These are phyloP conservation scores for Vidua macroura DNA, from an alignment of 2,113 vertebrate genomes.

Conservation along the genomic window DNA sequence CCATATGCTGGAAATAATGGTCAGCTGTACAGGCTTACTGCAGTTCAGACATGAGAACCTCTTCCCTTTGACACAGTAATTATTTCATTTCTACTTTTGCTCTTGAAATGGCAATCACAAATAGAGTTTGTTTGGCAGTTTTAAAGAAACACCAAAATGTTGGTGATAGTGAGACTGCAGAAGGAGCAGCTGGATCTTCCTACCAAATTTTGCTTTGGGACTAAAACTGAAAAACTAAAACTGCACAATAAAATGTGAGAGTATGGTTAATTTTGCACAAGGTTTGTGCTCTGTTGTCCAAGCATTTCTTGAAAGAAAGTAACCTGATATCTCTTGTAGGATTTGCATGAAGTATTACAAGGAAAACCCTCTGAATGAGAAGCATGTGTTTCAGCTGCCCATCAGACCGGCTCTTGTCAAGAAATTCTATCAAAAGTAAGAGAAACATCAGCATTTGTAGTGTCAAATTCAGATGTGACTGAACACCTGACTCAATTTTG, in stretches of 20 bases:
- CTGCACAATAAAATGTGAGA: background rate
- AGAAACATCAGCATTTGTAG: background rate
- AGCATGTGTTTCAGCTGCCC: conserved; percentile 86
- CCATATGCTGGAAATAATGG: conserved; percentile 90
- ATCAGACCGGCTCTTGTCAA: conserved; percentile 84
- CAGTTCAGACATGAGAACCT: conserved; percentile 87
- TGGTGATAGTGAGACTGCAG: background rate
- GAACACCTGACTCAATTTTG: background rate
- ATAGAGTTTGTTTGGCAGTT: background rate
- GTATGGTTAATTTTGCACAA: background rate
- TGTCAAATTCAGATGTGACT: background rate
- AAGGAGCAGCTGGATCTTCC: background rate
- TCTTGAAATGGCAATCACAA: background rate
- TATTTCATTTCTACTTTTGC: background rate
- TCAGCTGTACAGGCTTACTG: conserved; percentile 85
- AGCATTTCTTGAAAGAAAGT: background rate
- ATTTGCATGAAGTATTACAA: conserved; percentile 92
- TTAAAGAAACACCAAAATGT: background rate
- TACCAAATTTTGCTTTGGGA: background rate
- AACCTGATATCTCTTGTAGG: conserved; percentile 61
- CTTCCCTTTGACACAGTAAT: conserved; percentile 90
- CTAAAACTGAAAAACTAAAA: background rate
- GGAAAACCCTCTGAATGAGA: conserved; percentile 84
- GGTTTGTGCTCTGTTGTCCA: background rate
- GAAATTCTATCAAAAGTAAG: conserved; percentile 89